Evolutionary conservation across 2,113 vertebrate genomes (phyloP).

Genomic region (Xenus cinereus): DNA sequence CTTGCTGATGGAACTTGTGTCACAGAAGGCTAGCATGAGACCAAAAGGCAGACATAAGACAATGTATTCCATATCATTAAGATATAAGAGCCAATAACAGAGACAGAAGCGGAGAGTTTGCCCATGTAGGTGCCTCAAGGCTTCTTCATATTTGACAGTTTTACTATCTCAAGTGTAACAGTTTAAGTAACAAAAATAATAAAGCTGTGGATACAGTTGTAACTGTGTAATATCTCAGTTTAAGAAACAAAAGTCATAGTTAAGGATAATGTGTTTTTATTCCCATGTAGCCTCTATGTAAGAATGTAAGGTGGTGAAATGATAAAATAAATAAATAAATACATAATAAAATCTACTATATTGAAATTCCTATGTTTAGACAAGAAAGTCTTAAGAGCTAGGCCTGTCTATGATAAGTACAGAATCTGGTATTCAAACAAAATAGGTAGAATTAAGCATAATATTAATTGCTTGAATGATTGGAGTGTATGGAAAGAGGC

Average conservation of each 20-base stretch:
- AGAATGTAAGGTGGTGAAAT: not conserved
- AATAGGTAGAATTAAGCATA: not conserved
- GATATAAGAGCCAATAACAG: not conserved
- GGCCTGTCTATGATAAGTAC: not conserved
- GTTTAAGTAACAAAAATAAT: not conserved
- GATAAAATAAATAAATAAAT: not conserved
- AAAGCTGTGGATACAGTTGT: not conserved
- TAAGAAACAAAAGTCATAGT: not conserved
- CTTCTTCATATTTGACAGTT: not conserved
- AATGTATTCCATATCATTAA: not conserved
- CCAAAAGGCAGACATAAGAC: not conserved
- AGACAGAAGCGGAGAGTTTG: not conserved
- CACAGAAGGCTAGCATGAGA: not conserved
- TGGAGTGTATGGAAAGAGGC: not conserved
- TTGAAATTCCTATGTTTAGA: not conserved
- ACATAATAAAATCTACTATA: not conserved
- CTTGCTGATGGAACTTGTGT: not conserved
- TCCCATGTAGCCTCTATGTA: not conserved
- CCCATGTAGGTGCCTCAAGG: not conserved
- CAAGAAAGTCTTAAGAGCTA: not conserved
- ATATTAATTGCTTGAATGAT: not conserved
- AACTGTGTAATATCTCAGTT: not conserved
- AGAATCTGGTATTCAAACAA: not conserved
- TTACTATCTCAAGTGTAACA: not conserved
- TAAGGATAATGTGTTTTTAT: not conserved